These are phyloP conservation scores for Steromphala cineraria DNA, from an alignment of 2,888 invertebrate genomes.

Conservation along the genomic window DNA sequence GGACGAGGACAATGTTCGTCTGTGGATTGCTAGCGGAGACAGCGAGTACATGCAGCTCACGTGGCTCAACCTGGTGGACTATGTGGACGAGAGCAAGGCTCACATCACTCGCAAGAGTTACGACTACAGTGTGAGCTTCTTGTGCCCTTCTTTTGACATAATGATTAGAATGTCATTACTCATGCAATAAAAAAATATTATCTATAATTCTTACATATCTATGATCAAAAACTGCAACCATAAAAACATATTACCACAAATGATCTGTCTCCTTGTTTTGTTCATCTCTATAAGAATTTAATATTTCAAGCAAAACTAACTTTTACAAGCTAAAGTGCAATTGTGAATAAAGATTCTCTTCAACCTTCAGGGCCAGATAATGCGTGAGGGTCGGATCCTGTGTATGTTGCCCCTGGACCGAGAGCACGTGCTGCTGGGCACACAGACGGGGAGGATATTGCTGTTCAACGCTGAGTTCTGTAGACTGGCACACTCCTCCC, in stretches of 20 bases:
- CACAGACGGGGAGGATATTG: conserved; percentile 65
- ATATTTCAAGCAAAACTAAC: too few species aligned
- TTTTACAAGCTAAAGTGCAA: too few species aligned
- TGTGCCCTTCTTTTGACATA: neutral
- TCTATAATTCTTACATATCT: too few species aligned
- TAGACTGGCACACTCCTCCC: conserved; percentile 49
- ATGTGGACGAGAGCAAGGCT: conserved; percentile 37
- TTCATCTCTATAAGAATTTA: too few species aligned
- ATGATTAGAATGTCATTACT: neutral
- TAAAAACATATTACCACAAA: too few species aligned
- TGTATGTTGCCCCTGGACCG: conserved; percentile 55
- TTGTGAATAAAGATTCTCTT: too few species aligned
- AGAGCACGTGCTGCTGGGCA: conserved; percentile 60
- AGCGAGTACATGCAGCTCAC: conserved; percentile 64
- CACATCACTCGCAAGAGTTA: conserved; percentile 21
- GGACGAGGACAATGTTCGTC: conserved; percentile 39
- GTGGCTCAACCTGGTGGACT: conserved; percentile 53
- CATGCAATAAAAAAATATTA: too few species aligned
- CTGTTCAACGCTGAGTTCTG: conserved; percentile 57
- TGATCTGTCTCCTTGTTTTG: too few species aligned
- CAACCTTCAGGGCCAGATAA: conserved; percentile 56
- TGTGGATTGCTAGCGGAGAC: conserved; percentile 71
- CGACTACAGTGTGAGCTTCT: conserved; percentile 34
- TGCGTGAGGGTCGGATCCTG: conserved; percentile 62
- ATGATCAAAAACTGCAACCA: too few species aligned